Evolutionary conservation across 2,113 vertebrate species (phyloP), one percentile per base, ranked within the genome.

Genomic region (Typhlomys cinereus): DNA sequence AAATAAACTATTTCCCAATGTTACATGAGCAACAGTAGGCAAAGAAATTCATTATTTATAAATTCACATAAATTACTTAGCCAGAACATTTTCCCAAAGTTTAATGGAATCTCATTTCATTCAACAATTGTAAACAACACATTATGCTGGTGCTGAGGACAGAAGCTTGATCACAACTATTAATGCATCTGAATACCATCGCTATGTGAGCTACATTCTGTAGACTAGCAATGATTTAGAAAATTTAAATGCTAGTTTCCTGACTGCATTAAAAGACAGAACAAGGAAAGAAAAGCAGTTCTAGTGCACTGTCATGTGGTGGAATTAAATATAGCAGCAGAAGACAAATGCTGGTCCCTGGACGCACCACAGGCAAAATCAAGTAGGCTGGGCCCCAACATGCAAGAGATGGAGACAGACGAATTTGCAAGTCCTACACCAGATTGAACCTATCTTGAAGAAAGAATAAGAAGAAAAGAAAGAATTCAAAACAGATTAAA

Each of bases 31-130:
- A 69, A 71, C 0, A 44, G 57, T 48, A 17, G 85, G 9, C 61
- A 64, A 64, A 70, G n/a, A 95, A 48, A 89, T 89, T 80, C 50
- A 64, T 50, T 74, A n/a, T 79, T 92, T 64, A 84, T 78, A 91
- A 83, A 92, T 29, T 90, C 21, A 93, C 23, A 78, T 10, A 59
- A 70, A 78, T 34, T 50, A 90, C 23, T 61, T 50, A 91, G 52
- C 46, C 23, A 88, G 69, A 50, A 70, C 81, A 34, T 13, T 81
- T 59, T 83, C 66, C 34, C 52, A 50, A 59, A 66, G 70, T 88
- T 64, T 84, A 61, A 59, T 46, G 10, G 23, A 84, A 54, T 62
- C 23, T 76, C n/a, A 78, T 39, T 79, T 90, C 34, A 67, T 44
- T 71, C 54, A 90, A 52, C 66, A 74, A 15, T 5, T 34, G 41